Conservation (phyloP, 1,140 invertebrate species). For the Bombus superbus region DNA sequence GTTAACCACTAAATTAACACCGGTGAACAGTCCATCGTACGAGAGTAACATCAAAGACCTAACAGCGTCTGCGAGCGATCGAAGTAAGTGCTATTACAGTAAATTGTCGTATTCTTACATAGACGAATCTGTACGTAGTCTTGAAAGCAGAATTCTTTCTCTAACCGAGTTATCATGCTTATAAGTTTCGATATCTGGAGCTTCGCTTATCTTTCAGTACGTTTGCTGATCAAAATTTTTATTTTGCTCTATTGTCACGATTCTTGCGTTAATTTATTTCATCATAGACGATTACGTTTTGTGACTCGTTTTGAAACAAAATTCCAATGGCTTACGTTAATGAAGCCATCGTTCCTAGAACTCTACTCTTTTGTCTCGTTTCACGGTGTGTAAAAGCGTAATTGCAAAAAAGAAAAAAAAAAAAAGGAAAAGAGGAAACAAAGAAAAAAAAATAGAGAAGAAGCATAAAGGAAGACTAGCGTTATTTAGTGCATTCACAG, state of each 20-base stretch:
- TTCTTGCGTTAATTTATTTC: not conserved
- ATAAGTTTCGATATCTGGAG: too few species aligned
- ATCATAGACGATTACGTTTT: not conserved
- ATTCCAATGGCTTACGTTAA: too few species aligned
- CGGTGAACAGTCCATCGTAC: conserved; percentile 42
- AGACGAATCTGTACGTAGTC: not conserved
- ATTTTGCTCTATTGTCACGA: not conserved
- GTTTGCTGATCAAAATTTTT: not conserved
- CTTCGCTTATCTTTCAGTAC: not conserved
- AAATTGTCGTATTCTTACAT: not conserved
- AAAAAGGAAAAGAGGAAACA: not conserved
- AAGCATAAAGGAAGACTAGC: not conserved
- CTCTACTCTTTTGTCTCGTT: too few species aligned
- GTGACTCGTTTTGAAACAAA: too few species aligned
- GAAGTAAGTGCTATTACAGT: conserved; percentile 56
- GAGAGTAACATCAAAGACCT: conserved; percentile 58
- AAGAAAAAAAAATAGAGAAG: not conserved
- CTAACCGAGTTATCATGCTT: too few species aligned
- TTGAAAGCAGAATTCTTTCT: not conserved
- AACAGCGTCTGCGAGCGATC: conserved; percentile 65
- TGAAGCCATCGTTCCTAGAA: not conserved
- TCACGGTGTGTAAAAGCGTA: not conserved
- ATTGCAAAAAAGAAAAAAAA: not conserved
- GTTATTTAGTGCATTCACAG: not conserved
- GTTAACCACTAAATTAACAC: conserved; percentile 55